Base-by-base conservation (phyloP, 2,113 vertebrate genomes). In the Typhlomys cinereus region DNA sequence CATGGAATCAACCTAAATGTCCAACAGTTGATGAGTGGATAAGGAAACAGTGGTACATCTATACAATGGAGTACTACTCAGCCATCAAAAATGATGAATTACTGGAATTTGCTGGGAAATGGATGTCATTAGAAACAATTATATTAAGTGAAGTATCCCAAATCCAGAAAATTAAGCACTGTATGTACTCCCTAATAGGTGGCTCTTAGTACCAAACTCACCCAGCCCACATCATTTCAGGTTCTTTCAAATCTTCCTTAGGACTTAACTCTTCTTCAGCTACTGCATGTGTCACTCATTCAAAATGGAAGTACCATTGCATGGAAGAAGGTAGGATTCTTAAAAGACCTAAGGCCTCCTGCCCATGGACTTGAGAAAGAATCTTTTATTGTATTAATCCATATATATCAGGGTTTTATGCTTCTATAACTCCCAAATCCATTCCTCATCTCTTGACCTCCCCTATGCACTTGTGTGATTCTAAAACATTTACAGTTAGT, bases 341-440 rank as follows among this genome's bases (percentile, higher is more conserved):
- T 88, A 59, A 85, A 86, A 79, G 71, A 83, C 1, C 1, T 39
- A 82, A 20, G 54, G 12, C 8, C 34, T 44, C n/a, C 8, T 41
- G 62, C 13, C 64, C 18, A 10, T 23, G 31, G 89, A 62, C n/a
- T n/a, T 70, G 54, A 93, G 52, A 93, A 88, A 73, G 25, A 64
- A n/a, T 61, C 4, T 39, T 90, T 57, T 61, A 39, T 66, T 90
- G 1, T 64, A 36, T 36, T 88, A 74, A 67, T 10, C 34, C 44
- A 41, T 31, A 83, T 11, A 91, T 86, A 57, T 87, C 66, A 91
- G 46, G 5, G 5, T 66, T 94, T 89, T 94, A 48, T 87, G 13
- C 86, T 92, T 85, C 57, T 9, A 85, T 23, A 34, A 2, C 14
- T 93, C 41, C 36, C 21, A 59, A 87, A 23, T 78, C 25, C 29